Evolutionary conservation across 2,797 vertebrate species (phyloP), one percentile per base, ranked within the genome.

Genomic region (Amazona ochrocephala): DNA sequence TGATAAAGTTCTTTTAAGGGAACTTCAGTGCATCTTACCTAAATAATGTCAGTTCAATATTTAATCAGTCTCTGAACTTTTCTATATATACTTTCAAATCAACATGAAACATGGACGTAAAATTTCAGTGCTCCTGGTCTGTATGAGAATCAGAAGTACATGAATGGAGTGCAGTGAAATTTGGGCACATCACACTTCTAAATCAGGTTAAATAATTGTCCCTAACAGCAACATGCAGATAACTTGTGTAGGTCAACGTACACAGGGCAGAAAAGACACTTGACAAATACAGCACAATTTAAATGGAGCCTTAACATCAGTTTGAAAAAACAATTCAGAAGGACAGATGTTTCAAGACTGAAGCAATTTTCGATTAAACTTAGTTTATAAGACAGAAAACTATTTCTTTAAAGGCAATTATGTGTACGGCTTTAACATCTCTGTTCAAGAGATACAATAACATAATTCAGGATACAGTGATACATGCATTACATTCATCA

Each of bases 111-210:
- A 62, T 3, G 78, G 56, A 77, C 68, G 80, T 80, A 42, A 42
- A 48, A 85, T 51, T 44, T 50, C 26, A 60, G 54, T 87, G 80
- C 32, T 83, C 92, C 62, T 89, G 81, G 87, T 92, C 91, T 84
- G 61, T 45, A 79, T 22, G 30, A 74, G 70, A 94, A 78, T 80
- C 85, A 74, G 66, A 94, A 75, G 42, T 39, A 82, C 1, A 7
- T 11, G n/a, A 90, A 68, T 17, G 37, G 12, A 87, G 54, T 48
- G 66, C 70, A 93, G 34, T 42, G 61, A 60, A 81, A 84, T 44
- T 16, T 53, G 61, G 91, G 65, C 71, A 84, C 20, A 84, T 67
- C 51, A 84, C 47, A 74, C 10, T 91, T 83, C 48, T 45, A 86
- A 61, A 72, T 34, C n/a, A 84, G 61, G 39, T 89, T 78, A 89